These are phyloP conservation scores for Porites divaricata DNA, from an alignment of 92 coral and sea anemone species.

Conservation along the genomic window DNA sequence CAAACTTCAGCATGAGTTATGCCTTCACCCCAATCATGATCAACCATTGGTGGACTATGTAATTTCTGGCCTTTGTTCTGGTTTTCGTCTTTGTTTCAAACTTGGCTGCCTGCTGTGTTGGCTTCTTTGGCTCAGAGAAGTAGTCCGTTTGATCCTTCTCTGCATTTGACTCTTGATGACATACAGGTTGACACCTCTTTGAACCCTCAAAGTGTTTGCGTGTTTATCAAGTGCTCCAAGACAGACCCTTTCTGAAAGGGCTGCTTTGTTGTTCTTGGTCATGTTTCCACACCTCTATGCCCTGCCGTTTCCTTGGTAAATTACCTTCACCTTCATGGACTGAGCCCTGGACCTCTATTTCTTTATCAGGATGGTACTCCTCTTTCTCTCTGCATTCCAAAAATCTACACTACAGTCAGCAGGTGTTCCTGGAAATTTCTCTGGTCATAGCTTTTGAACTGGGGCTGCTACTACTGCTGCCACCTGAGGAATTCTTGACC, in stretches of 20 bases:
- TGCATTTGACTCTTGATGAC: too few species aligned
- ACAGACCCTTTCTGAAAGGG: too few species aligned
- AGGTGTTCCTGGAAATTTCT: neutral
- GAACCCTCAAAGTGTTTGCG: too few species aligned
- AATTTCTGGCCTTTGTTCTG: neutral
- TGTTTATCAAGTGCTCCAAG: too few species aligned
- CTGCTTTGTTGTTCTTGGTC: too few species aligned
- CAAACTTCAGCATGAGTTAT: too few species aligned
- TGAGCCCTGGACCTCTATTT: neutral
- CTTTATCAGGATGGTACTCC: neutral
- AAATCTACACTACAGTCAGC: neutral
- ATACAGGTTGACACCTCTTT: too few species aligned
- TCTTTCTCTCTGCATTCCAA: neutral
- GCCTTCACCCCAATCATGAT: neutral
- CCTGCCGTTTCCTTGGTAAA: neutral
- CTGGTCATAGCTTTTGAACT: neutral
- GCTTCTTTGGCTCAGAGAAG: too few species aligned
- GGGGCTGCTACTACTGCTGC: neutral
- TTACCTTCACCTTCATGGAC: neutral
- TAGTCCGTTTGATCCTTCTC: too few species aligned
- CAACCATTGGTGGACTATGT: conserved; percentile 8
- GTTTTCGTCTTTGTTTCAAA: conserved; percentile 28
- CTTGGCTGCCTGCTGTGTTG: neutral
- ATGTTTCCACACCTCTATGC: neutral
- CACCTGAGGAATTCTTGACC: neutral